phyloP scores from a whole-genome alignment of 2,888 invertebrate species.

The Dicranocentrus wangi region DNA sequence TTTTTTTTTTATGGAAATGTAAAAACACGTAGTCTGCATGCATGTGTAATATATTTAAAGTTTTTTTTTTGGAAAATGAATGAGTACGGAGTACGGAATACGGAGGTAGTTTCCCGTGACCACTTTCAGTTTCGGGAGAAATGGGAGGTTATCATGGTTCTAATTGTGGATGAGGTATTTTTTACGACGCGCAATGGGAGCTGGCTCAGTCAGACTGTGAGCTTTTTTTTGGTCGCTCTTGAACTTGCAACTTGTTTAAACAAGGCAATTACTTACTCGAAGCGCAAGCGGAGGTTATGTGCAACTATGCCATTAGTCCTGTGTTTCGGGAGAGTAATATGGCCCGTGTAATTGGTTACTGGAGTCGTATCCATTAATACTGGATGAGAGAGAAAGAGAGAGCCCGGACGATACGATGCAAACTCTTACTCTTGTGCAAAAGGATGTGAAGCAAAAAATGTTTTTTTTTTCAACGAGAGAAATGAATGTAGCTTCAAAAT shows the following conservation, averaged over 20 bases:
- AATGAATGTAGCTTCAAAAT: neutral
- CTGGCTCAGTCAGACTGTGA: neutral
- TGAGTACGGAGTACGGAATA: neutral
- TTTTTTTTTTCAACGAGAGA: too few relatives aligned
- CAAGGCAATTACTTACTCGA: neutral
- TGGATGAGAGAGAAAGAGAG: too few relatives aligned
- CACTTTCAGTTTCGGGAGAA: neutral
- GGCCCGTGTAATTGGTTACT: neutral
- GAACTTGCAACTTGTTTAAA: slow-evolving; percentile 2
- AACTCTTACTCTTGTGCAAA: too few relatives aligned
- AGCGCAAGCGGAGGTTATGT: neutral
- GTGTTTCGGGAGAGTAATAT: neutral
- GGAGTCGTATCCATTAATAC: neutral
- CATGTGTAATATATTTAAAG: too few relatives aligned
- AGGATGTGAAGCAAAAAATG: too few relatives aligned
- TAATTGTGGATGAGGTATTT: neutral
- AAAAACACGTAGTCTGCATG: neutral
- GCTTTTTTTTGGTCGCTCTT: too few relatives aligned
- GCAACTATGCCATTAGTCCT: neutral
- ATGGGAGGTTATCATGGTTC: neutral
- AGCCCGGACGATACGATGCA: too few relatives aligned
- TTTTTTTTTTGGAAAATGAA: neutral
- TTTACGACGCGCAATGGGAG: neutral
- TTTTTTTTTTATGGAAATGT: neutral
- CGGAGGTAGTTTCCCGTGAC: neutral